phyloP scores from a whole-genome alignment of 2,113 vertebrate species.

The Chelonoidis abingdonii region DNA sequence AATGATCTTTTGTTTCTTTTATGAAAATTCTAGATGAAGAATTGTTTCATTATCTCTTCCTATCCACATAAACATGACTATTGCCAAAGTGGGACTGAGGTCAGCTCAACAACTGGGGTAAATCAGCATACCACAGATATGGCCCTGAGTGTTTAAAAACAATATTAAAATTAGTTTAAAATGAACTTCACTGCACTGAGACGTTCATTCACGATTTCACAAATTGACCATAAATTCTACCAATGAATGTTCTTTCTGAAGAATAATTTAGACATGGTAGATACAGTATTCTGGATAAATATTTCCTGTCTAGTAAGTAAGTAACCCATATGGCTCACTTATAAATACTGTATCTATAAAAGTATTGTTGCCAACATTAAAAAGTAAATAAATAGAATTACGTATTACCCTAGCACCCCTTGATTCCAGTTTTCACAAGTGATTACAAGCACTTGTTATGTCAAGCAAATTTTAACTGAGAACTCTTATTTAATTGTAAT shows the following conservation, averaged over 20 bases:
- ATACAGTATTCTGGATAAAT: background rate
- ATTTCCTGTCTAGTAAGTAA: constrained; percentile 16
- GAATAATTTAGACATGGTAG: background rate
- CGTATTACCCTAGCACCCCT: background rate
- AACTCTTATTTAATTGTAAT: background rate
- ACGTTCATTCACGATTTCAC: background rate
- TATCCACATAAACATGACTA: background rate
- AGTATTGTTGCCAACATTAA: background rate
- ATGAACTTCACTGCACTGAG: background rate
- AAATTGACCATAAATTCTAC: background rate
- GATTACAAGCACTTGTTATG: constrained; percentile 4
- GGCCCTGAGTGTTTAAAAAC: background rate
- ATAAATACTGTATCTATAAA: background rate
- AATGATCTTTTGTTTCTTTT: background rate
- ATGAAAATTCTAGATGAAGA: background rate
- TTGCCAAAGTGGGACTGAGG: background rate
- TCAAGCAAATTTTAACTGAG: background rate
- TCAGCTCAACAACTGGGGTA: background rate
- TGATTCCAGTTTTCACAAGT: constrained; percentile 6
- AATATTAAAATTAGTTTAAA: background rate
- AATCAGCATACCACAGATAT: background rate
- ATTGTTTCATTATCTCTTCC: background rate
- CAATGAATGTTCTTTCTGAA: background rate
- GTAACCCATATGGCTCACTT: rapidly evolving
- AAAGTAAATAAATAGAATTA: background rate